Evolutionary conservation across 1,140 invertebrate species (phyloP), one percentile per base, ranked within the genome.

Genomic region (Drosophila punjabiensis): DNA sequence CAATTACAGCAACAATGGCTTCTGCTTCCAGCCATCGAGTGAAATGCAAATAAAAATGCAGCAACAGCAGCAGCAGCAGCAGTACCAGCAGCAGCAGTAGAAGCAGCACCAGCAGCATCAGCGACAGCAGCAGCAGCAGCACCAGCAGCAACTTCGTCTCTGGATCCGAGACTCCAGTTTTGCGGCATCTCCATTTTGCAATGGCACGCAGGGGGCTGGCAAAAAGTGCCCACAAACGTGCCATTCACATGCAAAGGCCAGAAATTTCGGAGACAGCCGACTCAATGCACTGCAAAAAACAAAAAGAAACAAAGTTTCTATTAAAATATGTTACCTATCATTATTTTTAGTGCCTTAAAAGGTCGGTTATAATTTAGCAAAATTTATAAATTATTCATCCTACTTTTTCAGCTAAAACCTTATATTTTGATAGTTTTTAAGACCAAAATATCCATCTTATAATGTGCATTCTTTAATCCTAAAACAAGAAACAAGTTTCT

Each of bases 1-100:
- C 85, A 84, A 89, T 88, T 88, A 89, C 85, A 89, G 67, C 86
- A 81, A 89, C 85, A 88, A 84, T 89, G 67, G 48, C 50, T 55
- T 30, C 37, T 69, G 56, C 32, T n/a, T n/a, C n/a, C 45, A 52
- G 32, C 56, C 68, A 55, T 35, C 66, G 48, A 65, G 60, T 59
- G 28, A 71, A 73, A 79, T 77, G 70, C 74, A 90, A 85, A 89
- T 85, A 88, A 88, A 88, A 88, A 71, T 81, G 86, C 85, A 88
- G 63, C 81, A 24, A 18, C n/a, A 35, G 32, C 53, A 20, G 6
- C 32, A 20, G 9, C 32, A 20, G 0, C 30, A 18, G 9, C 32
- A 35, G 5, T 32, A 33, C 3, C 52, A n/a, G 2, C 28, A n/a
- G n/a, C n/a, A n/a, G n/a, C n/a, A n/a, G n/a, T n/a, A n/a, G n/a